Conservation (phyloP, 2,797 vertebrate genomes). For the Sebastes oblongus region DNA sequence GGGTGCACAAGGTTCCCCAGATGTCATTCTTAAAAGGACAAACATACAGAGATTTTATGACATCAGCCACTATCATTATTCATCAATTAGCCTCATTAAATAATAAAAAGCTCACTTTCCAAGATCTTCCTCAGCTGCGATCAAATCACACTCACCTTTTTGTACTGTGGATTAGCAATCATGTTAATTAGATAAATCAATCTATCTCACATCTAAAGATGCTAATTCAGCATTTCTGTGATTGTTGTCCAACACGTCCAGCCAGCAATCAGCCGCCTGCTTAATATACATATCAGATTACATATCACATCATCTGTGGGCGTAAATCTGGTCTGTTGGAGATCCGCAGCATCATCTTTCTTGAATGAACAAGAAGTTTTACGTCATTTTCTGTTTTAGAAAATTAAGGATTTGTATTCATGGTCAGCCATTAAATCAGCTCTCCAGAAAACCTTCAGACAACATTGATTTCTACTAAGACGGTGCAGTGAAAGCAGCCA, state of each 20-base stretch:
- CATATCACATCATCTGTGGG: not conserved
- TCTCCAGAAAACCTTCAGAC: not conserved
- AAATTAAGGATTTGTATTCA: not conserved
- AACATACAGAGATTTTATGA: not conserved
- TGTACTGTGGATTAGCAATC: not conserved
- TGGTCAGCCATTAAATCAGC: not conserved
- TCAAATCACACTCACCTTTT: not conserved
- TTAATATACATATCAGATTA: not conserved
- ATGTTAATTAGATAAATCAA: not conserved
- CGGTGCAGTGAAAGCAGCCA: not conserved
- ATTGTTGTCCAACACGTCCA: not conserved
- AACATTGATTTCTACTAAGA: not conserved
- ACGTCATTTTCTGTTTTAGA: not conserved
- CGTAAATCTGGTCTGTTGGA: not conserved
- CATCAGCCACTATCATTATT: not conserved
- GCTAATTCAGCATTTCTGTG: not conserved
- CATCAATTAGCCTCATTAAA: not conserved
- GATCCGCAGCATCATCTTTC: slow-evolving; percentile 3
- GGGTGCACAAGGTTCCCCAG: slow-evolving; percentile 20
- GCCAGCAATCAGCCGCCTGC: too few relatives aligned
- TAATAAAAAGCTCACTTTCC: not conserved
- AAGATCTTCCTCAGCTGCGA: not conserved
- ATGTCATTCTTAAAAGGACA: slow-evolving; percentile 1
- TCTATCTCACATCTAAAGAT: not conserved
- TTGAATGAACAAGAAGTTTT: not conserved